Base-by-base conservation (phyloP, 2,797 vertebrate genomes). In the Hafferia zeledoni region DNA sequence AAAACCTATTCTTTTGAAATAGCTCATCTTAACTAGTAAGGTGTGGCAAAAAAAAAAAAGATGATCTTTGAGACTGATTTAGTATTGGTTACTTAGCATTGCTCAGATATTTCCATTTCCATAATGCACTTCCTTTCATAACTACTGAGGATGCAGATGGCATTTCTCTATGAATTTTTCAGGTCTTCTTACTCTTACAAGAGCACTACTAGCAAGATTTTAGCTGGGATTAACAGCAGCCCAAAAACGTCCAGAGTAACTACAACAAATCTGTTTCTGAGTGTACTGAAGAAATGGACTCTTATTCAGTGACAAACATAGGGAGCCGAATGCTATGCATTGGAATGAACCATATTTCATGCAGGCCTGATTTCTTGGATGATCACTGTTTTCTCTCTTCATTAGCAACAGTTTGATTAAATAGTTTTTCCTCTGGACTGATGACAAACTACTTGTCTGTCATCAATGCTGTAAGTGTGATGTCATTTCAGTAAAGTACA, bases 1-100 rank as follows among this genome's bases (percentile, higher is more conserved):
- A 68, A 89, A 75, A 41, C 82, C 79, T 90, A 68, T 92, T 57
- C 94, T 94, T 96, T 75, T 83, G 53, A 91, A 95, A 91, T 93
- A 94, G 37, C 37, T 87, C 28, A 37, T 68, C 56, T 64, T 92
- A 91, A 94, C 89, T 65, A 39, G 46, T 53, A 93, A 89, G 94
- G 84, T 74, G 71, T 60, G 70, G 77, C 57, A 83, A 83, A 69
- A 56, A 33, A 57, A 35, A 67, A 52, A 37, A 10, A 41, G 22
- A 41, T 39, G 6, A 35, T 55, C 63, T 89, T 60, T 85, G 33
- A 89, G 56, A 85, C 2, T 10, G 24, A 43, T 82, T 87, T 57
- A 80, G 64, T 50, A 52, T 19, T 80, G 60, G 59, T 74, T 85
- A 56, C 41, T 91, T 81, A 83, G n/a, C 61, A 64, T 88, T 49